Evolutionary conservation across 2,113 vertebrate genomes (phyloP).

Genomic region (Megaptera novaeangliae): DNA sequence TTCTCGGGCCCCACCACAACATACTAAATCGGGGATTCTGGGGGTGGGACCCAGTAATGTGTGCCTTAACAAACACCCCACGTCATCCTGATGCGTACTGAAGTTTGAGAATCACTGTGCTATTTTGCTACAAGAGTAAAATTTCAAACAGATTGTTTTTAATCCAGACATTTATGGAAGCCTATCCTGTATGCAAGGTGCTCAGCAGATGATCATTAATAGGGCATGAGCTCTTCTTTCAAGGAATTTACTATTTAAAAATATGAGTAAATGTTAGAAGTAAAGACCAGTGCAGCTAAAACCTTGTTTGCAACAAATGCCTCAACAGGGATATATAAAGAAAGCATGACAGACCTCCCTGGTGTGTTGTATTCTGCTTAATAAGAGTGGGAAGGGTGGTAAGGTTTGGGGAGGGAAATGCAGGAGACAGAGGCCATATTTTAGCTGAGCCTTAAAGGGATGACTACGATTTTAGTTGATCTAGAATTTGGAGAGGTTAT

Average conservation of each 20-base stretch:
- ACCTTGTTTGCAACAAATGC: not conserved
- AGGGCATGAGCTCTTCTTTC: not conserved
- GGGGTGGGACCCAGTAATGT: not conserved
- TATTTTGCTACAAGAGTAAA: not conserved
- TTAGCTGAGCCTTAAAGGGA: not conserved
- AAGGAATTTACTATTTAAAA: not conserved
- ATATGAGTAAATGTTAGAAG: not conserved
- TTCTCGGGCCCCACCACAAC: not conserved
- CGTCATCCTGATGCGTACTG: not conserved
- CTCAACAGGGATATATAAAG: not conserved
- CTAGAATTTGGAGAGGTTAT: not conserved
- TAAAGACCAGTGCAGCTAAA: not conserved
- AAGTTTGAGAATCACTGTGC: not conserved
- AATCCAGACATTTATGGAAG: not conserved
- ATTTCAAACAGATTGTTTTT: slow-evolving; percentile 8
- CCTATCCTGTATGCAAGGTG: not conserved
- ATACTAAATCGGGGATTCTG: not conserved
- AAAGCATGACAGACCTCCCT: not conserved
- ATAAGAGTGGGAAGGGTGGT: not conserved
- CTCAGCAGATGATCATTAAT: not conserved
- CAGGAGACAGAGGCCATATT: not conserved
- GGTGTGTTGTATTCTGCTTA: not conserved
- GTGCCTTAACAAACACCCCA: not conserved
- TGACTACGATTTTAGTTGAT: not conserved
- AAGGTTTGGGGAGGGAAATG: not conserved